Percentiles rank a stretch among this genome's conserved stretches.
phyloP scores from a whole-genome alignment of 2,888 invertebrate species.

The Drosophila tripunctata region DNA sequence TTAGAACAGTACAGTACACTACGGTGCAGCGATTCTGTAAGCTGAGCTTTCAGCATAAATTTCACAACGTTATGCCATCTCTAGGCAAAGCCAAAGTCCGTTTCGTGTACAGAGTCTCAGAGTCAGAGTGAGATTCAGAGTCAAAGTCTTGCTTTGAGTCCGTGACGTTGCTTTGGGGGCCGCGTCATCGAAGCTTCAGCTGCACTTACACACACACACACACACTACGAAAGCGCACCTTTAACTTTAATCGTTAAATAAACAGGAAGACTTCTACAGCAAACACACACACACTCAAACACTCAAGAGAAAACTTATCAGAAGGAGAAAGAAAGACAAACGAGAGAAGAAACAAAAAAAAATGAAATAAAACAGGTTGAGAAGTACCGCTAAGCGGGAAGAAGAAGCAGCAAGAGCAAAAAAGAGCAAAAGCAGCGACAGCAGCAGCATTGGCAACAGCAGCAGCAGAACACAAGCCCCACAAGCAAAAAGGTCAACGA shows the following conservation, averaged over 20 bases:
- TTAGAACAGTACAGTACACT: too few relatives aligned
- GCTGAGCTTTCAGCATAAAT: background rate
- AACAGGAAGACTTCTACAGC: constrained; percentile 78
- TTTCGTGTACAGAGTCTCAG: constrained; percentile 22
- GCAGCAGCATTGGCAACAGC: constrained; percentile 19
- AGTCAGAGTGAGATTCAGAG: constrained; percentile 18
- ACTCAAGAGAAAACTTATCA: constrained; percentile 57
- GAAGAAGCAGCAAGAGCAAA: constrained; percentile 41
- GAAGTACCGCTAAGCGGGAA: constrained; percentile 77
- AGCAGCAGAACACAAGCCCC: constrained; percentile 52
- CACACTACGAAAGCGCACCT: constrained; percentile 50
- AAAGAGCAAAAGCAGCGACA: constrained; percentile 1
- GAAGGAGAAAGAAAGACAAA: constrained; percentile 26
- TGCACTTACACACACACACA: constrained; percentile 31
- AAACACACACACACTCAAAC: constrained; percentile 47
- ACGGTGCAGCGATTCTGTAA: too few relatives aligned
- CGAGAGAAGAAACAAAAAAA: constrained; percentile 21
- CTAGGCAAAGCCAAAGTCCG: constrained; percentile 11
- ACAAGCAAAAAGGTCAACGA: constrained; percentile 80
- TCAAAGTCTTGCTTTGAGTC: constrained; percentile 41
- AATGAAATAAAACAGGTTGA: constrained; percentile 75
- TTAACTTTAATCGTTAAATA: constrained; percentile 73
- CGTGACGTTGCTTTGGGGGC: constrained; percentile 61
- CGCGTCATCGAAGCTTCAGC: constrained; percentile 59
- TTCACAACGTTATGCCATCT: constrained; percentile 8